Base-by-base conservation (phyloP, 1,140 invertebrate species). In the Rhagoletis pomonella region DNA sequence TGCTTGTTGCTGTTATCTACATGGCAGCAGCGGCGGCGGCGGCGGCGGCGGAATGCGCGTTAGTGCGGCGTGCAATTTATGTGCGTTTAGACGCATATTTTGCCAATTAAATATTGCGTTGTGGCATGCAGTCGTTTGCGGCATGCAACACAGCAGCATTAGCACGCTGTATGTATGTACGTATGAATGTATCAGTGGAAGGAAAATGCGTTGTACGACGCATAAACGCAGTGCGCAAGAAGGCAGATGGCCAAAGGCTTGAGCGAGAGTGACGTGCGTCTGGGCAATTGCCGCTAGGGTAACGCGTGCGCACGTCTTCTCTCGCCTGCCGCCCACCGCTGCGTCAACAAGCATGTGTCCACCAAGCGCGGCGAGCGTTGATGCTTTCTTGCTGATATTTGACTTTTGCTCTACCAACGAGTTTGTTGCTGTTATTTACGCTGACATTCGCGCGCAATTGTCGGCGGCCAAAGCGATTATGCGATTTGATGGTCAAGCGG, bases 51-150 rank as follows among this genome's bases (percentile, higher is more conserved):
- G 73, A 81, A 81, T 81, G 73, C 73, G 73, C 73, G 73, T 81
- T 81, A 81, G 73, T 81, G 73, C 73, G 73, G 73, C 73, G 73
- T 55, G 73, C 73, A 91, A 92, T 92, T 92, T 92, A 92, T 92
- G 91, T 92, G 91, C 91, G 90, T 91, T 92, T 92, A 91, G 89
- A 91, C 91, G 91, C 90, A 92, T 92, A 92, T 92, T 92, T 92
- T 92, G 89, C 91, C 91, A 92, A 92, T 92, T 92, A 92, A 92
- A 92, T 92, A 92, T 92, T 92, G 90, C 90, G 89, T 91, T 91
- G 91, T 90, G 91, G 90, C 91, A 92, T 92, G 91, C 90, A 92
- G 90, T 89, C 89, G 29, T 58, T 39, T 47, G 50, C 7, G 50
- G 39, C 64, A 67, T 67, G 64, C 86, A 65, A 87, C 55, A 86